Evolutionary conservation across 2,797 vertebrate species (phyloP).

Genomic region (Smutsia temminckii): DNA sequence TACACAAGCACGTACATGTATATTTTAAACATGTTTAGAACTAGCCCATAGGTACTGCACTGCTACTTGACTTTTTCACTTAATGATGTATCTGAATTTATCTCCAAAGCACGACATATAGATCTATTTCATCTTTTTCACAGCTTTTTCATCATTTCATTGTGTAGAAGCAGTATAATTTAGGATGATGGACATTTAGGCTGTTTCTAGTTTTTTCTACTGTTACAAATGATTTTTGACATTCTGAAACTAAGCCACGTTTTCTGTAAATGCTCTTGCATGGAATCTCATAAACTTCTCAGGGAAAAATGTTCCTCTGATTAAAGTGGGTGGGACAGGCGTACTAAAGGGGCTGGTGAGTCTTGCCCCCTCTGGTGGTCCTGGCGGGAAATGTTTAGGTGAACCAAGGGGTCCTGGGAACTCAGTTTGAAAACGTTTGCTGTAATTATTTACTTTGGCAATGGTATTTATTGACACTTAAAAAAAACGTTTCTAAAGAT

Average conservation of each 20-base stretch:
- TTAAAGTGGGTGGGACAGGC: not conserved
- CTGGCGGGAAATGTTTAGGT: not conserved
- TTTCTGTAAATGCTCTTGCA: conserved; percentile 20
- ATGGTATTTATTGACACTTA: conserved; percentile 22
- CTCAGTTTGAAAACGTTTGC: not conserved
- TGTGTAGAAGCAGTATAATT: not conserved
- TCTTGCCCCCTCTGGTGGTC: not conserved
- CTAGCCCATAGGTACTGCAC: not conserved
- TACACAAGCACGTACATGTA: not conserved
- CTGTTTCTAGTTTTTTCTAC: not conserved
- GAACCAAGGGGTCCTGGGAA: not conserved
- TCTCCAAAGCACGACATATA: conserved; percentile 11
- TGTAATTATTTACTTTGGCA: conserved; percentile 24
- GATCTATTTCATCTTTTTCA: not conserved
- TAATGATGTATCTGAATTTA: not conserved
- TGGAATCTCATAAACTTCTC: not conserved
- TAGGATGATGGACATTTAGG: conserved; percentile 29
- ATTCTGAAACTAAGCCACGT: not conserved
- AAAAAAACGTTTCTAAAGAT: not conserved
- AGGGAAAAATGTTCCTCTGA: not conserved
- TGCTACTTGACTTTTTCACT: conserved; percentile 13
- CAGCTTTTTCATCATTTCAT: not conserved
- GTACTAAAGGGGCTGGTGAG: not conserved
- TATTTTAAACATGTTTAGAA: conserved; percentile 14
- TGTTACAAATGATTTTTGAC: conserved; percentile 51